Evolutionary conservation across 2,797 vertebrate genomes (phyloP), one percentile per base, ranked within the genome.

Genomic region (Poliocrania exsul): DNA sequence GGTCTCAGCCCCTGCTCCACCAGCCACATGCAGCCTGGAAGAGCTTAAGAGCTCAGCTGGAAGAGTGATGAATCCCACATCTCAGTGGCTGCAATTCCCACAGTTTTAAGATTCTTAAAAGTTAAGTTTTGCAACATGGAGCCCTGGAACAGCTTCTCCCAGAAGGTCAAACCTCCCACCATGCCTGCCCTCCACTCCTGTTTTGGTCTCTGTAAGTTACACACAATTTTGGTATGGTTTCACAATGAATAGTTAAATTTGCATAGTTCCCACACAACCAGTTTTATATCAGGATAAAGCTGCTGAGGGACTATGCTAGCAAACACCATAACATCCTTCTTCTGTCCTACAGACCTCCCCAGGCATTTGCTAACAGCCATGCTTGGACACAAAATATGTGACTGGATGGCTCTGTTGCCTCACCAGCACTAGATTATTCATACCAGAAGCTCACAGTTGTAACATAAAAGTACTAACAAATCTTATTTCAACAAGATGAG

Each of bases 301-400:
- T 77, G 56, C 58, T 51, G 74, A 72, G 42, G 87, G 60, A 40
- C 38, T 44, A 29, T 2, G 23, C 40, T 21, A 80, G 31, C 25
- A 77, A 85, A 46, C 35, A 69, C 4, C 6, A 1, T 29, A 75
- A 31, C 47, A 53, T 53, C 18, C 51, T 53, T 53, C 29, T 53
- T 53, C 0, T 0, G 47, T 51, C 37, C 83, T 79, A 31, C 0
- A 60, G 51, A 49, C 33, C 44, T 77, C 14, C 33, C 25, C 47
- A 65, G 24, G 46, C 28, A 77, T 23, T 23, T 67, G 44, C 18
- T 47, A 70, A 64, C 25, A 57, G 51, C 42, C 38, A 56, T 1
- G 0, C 0, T 1, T 60, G 65, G 72, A 71, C 70, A 75, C 20
- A 73, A 85, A 60, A 35, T 8, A 82, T 0, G 0, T n/a, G 13